These are phyloP conservation scores for Podarcis lilfordi DNA, from an alignment of 2,797 vertebrate species.

Conservation along the genomic window DNA sequence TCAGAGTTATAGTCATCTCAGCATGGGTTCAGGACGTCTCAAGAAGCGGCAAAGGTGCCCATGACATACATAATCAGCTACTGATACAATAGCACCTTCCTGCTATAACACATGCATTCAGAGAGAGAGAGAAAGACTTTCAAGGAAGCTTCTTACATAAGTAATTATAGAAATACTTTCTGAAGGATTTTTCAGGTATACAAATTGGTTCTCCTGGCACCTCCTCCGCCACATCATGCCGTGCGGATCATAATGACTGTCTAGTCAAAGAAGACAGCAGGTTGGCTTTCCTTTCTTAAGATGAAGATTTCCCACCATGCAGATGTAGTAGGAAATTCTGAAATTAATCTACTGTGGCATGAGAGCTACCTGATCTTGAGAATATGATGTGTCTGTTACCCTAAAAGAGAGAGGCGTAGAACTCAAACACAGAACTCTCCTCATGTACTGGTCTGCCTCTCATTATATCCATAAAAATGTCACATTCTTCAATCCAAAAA, in stretches of 20 bases:
- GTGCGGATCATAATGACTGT: background rate
- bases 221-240: background rate
- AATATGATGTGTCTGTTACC: background rate
- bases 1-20: conserved; percentile 34
- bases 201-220: conserved; percentile 34
- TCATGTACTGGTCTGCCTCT: background rate
- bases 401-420: background rate
- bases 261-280: background rate
- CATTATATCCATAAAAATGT: background rate
- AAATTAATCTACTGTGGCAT: background rate
- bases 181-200: conserved; percentile 19
- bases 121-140: background rate
- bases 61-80: conserved; percentile 2
- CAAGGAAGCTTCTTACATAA: conserved; percentile 25
- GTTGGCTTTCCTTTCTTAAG: background rate
- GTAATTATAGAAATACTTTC: conserved; percentile 11
- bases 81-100: background rate
- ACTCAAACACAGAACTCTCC: background rate
- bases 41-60: conserved; percentile 21
- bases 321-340: conserved; percentile 1
- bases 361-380: background rate
- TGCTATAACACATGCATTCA: too few relatives aligned
- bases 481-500: background rate
- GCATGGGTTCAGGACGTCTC: conserved; percentile 39
- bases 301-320: background rate